Conservation (phyloP, 1,140 invertebrate genomes). For the Pantala flavescens region DNA sequence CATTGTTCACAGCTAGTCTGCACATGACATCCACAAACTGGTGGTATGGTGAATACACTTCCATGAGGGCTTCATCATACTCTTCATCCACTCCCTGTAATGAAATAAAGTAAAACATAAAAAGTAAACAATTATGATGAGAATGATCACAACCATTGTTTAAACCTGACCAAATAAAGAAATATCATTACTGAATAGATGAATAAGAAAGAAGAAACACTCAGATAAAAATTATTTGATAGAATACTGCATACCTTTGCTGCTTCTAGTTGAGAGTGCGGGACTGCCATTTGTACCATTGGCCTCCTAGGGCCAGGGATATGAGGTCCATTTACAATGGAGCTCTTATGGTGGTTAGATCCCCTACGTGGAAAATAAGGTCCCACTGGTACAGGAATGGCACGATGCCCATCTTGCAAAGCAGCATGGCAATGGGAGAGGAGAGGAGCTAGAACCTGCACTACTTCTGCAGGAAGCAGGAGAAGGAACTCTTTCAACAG, state of each 20-base stretch:
- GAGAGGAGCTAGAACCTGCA: constrained; percentile 70
- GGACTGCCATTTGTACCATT: constrained; percentile 80
- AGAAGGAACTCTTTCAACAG: constrained; percentile 75
- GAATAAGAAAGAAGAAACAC: neutral
- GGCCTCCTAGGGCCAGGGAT: constrained; percentile 55
- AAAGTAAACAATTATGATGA: neutral
- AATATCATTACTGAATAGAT: neutral
- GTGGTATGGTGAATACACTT: constrained; percentile 74
- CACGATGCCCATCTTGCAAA: constrained; percentile 64
- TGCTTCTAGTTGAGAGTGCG: constrained; percentile 59
- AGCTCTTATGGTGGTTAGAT: constrained; percentile 37
- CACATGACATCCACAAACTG: constrained; percentile 78
- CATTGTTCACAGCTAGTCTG: constrained; percentile 71
- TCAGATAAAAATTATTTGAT: neutral
- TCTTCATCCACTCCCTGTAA: constrained; percentile 58
- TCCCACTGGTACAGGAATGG: constrained; percentile 47
- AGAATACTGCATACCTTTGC: constrained; percentile 43
- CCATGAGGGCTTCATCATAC: constrained; percentile 63
- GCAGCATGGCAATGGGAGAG: constrained; percentile 73
- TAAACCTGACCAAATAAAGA: neutral
- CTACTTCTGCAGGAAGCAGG: constrained; percentile 68
- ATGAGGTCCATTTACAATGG: constrained; percentile 28
- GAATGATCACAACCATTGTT: neutral
- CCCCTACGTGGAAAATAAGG: constrained; percentile 60
- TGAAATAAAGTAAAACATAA: constrained; percentile 13